These are phyloP conservation scores for Branchinecta sandiegonensis DNA, from an alignment of 2,888 invertebrate genomes.

Conservation along the genomic window DNA sequence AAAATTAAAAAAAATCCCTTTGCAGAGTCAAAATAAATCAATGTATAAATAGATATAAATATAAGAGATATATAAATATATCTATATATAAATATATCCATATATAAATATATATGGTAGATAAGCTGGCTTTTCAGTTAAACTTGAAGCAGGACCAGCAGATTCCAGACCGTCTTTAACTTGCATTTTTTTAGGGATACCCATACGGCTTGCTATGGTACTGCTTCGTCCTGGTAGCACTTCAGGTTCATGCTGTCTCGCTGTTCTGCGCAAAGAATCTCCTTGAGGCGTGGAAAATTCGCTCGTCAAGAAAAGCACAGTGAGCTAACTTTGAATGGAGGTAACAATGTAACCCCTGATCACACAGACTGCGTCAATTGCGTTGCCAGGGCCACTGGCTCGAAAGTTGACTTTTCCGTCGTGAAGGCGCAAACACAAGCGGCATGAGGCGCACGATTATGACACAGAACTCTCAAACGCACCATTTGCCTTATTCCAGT, in stretches of 20 bases:
- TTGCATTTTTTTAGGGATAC: slow-evolving; percentile 47
- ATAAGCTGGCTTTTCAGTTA: slow-evolving; percentile 21
- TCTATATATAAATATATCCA: slow-evolving; percentile 20
- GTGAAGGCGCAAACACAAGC: too few relatives aligned
- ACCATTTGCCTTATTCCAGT: too few relatives aligned
- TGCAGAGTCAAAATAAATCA: slow-evolving; percentile 2
- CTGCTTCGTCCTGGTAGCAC: slow-evolving; percentile 66
- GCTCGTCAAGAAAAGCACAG: not conserved
- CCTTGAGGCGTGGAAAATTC: not conserved
- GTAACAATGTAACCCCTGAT: too few relatives aligned
- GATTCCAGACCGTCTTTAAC: slow-evolving; percentile 25
- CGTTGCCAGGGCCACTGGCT: too few relatives aligned
- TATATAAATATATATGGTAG: slow-evolving; percentile 21
- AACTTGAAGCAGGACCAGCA: slow-evolving; percentile 24
- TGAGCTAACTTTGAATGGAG: not conserved
- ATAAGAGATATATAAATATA: slow-evolving; percentile 14
- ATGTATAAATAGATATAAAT: slow-evolving; percentile 24
- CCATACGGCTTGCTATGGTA: slow-evolving; percentile 88
- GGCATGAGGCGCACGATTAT: too few relatives aligned
- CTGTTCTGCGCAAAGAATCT: slow-evolving; percentile 43
- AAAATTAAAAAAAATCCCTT: too few relatives aligned
- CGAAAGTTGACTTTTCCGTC: too few relatives aligned
- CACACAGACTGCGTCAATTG: too few relatives aligned
- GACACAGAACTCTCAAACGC: too few relatives aligned
- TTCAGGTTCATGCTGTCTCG: slow-evolving; percentile 78